phyloP scores from a whole-genome alignment of 2,113 vertebrate genomes.

The Uria aalge region DNA sequence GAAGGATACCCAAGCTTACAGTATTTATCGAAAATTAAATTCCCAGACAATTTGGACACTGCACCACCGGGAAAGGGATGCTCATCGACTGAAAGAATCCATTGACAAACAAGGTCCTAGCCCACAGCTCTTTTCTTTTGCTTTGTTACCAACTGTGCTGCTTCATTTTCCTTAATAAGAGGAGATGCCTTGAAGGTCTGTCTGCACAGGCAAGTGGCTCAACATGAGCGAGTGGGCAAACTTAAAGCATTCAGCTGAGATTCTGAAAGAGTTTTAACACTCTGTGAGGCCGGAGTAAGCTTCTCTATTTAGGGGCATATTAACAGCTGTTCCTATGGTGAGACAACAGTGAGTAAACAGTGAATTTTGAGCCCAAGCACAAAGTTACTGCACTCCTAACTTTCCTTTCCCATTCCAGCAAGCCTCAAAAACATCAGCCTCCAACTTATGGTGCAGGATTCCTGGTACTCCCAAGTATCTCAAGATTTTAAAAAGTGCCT shows the following conservation, averaged over 20 bases:
- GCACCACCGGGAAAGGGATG: background rate
- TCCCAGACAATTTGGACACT: background rate
- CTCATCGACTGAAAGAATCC: background rate
- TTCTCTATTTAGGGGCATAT: background rate
- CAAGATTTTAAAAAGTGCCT: background rate
- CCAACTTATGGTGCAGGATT: background rate
- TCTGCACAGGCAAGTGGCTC: background rate
- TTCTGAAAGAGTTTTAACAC: background rate
- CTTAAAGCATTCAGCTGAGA: background rate
- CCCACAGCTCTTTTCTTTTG: background rate
- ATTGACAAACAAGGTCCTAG: background rate
- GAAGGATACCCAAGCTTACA: background rate
- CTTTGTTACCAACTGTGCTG: background rate
- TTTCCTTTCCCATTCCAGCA: background rate
- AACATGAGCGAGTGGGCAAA: rapidly evolving
- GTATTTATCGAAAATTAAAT: background rate
- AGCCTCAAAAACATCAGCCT: background rate
- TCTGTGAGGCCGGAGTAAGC: background rate
- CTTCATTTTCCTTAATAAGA: background rate
- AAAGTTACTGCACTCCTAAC: background rate
- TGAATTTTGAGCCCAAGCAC: background rate
- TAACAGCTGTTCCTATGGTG: background rate
- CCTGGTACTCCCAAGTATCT: background rate
- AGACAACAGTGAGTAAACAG: background rate
- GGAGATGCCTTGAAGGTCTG: background rate